Conservation (phyloP, 2,888 invertebrate species). For the Phengaris alcon region DNA sequence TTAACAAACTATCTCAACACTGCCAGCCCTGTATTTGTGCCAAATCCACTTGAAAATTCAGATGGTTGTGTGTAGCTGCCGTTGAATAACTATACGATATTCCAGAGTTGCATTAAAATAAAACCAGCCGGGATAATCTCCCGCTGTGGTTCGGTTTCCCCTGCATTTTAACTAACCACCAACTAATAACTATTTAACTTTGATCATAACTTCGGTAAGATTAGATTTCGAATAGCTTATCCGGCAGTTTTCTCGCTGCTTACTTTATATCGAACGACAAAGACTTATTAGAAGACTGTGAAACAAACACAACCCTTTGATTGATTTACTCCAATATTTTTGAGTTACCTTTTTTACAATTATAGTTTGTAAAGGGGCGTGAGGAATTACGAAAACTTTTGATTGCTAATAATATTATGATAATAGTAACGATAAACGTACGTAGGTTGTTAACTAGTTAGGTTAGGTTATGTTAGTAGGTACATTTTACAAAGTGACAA, state of each 20-base stretch:
- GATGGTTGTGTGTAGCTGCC: conserved; percentile 23
- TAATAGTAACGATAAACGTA: no score
- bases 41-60: conserved; percentile 28
- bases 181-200: conserved; percentile 5
- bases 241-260: no score
- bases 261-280: no score
- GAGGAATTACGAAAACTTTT: no score
- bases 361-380: no score
- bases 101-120: conserved; percentile 18
- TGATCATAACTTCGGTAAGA: neutral
- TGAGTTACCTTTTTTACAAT: no score
- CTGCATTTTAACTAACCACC: conserved; percentile 4
- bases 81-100: conserved; percentile 26
- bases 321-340: no score
- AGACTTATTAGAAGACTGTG: no score
- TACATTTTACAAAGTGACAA: neutral
- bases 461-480: no score
- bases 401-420: no score
- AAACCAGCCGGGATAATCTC: conserved; percentile 11
- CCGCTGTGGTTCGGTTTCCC: neutral
- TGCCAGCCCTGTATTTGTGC: conserved; percentile 11
- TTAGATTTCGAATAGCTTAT: neutral
- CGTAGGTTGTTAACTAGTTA: no score
- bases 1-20: neutral
- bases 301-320: no score